phyloP scores from a whole-genome alignment of 53 echinoderm and acorn worm genomes.

The Holothuria leucospilota region DNA sequence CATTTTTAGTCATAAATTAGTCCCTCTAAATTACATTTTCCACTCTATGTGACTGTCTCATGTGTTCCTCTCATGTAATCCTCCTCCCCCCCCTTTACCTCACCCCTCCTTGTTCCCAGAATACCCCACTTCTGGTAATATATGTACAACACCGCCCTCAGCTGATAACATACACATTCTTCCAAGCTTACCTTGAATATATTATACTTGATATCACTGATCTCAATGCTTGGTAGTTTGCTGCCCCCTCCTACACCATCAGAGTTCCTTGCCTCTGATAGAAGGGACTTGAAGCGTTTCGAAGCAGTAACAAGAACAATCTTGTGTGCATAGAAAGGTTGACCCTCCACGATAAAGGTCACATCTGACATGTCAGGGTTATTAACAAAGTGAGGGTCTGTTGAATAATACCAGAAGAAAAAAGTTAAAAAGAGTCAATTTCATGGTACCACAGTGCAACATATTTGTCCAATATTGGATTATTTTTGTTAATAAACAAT shows the following conservation, averaged over 20 bases:
- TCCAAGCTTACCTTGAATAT: conserved; percentile 82
- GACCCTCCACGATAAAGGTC: conserved; percentile 94
- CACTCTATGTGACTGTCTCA: too few species aligned
- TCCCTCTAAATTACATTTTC: too few species aligned
- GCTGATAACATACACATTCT: neutral
- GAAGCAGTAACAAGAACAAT: conserved; percentile 96
- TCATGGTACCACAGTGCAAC: neutral
- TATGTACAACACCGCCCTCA: too few species aligned
- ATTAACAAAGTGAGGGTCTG: conserved; percentile 95
- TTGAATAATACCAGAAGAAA: too few species aligned
- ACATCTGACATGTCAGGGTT: conserved; percentile 99
- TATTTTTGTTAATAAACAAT: too few species aligned
- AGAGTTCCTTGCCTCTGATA: conserved; percentile 73
- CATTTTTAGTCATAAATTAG: too few species aligned
- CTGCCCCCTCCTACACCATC: conserved; percentile 65
- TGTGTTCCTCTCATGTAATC: too few species aligned
- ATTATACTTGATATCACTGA: conserved; percentile 90
- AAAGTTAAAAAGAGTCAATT: neutral
- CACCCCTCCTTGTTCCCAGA: too few species aligned
- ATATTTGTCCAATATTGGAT: neutral
- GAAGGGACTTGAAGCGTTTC: conserved; percentile 93
- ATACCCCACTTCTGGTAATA: too few species aligned
- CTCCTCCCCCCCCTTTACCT: too few species aligned
- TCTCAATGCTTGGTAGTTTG: conserved; percentile 84
- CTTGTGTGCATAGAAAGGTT: conserved; percentile 97